Evolutionary conservation across 1,140 invertebrate species (phyloP).

Genomic region (Hirudo medicinalis): DNA sequence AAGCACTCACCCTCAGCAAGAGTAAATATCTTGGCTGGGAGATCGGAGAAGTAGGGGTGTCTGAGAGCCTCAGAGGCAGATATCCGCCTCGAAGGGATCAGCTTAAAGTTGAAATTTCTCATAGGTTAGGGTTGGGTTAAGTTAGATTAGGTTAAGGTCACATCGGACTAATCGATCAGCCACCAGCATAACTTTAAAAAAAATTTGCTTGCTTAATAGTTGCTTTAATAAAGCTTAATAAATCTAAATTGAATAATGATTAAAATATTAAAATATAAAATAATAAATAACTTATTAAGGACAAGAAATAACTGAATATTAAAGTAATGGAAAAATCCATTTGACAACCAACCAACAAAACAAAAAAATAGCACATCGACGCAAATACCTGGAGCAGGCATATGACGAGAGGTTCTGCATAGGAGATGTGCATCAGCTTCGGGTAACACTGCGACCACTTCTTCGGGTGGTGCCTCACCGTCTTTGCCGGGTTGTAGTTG

Average conservation of each 20-base stretch:
- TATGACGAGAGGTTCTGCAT: conserved; percentile 73
- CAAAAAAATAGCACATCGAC: neutral
- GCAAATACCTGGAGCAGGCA: conserved; percentile 54
- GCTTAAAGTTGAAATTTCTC: conserved; percentile 45
- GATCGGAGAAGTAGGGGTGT: conserved; percentile 75
- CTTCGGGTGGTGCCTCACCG: neutral
- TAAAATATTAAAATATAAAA: too few relatives aligned
- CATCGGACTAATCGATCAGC: too few relatives aligned
- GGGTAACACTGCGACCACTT: conserved; percentile 46
- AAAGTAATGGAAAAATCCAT: neutral
- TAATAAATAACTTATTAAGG: too few relatives aligned
- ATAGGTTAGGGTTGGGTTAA: neutral
- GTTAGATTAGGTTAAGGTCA: neutral
- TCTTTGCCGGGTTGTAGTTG: conserved; percentile 48
- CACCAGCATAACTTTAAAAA: neutral
- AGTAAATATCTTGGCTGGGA: conserved; percentile 74
- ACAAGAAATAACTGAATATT: too few relatives aligned
- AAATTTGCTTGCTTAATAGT: too few relatives aligned
- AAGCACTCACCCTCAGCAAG: conserved; percentile 49
- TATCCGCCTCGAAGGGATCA: conserved; percentile 72
- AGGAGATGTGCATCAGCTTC: conserved; percentile 66
- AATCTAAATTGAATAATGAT: too few relatives aligned
- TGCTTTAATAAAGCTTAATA: too few relatives aligned
- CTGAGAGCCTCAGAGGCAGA: conserved; percentile 71
- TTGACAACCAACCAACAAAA: neutral